phyloP scores from a whole-genome alignment of 2,888 invertebrate genomes.

The Scaptomyza parva region DNA sequence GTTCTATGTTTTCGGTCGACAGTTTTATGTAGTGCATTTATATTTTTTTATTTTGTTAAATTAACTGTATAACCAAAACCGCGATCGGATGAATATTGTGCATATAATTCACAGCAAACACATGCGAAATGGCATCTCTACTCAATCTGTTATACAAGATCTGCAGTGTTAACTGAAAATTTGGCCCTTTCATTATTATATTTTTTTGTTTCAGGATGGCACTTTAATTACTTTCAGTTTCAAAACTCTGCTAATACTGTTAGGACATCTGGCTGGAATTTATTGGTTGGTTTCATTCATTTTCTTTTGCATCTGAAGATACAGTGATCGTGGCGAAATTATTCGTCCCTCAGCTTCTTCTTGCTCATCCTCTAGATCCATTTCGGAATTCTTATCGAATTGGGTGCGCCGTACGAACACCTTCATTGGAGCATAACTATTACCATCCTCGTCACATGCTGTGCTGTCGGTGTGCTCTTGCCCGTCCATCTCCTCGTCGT shows the following conservation, averaged over 20 bases:
- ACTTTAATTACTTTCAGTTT: constrained; percentile 7
- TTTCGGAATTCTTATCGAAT: constrained; percentile 14
- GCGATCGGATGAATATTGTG: constrained; percentile 14
- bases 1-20: background rate
- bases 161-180: constrained; percentile 54
- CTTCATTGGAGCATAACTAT: constrained; percentile 35
- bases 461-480: constrained; percentile 16
- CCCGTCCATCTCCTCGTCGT: constrained; percentile 23
- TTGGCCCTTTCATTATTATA: constrained; percentile 33
- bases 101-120: constrained; percentile 21
- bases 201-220: background rate
- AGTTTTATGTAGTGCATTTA: constrained; percentile 3
- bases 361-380: constrained; percentile 20
- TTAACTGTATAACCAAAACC: constrained; percentile 18
- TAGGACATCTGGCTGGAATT: background rate
- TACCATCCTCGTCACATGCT: constrained; percentile 10
- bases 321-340: constrained; percentile 55
- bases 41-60: constrained; percentile 16
- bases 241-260: background rate
- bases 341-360: constrained; percentile 12
- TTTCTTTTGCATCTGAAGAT: constrained; percentile 38
- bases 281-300: constrained; percentile 37
- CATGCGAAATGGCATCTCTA: background rate
- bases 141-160: constrained; percentile 20
- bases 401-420: constrained; percentile 54